Conservation (phyloP, 2,797 vertebrate genomes). For the Muscicapa comitata region DNA sequence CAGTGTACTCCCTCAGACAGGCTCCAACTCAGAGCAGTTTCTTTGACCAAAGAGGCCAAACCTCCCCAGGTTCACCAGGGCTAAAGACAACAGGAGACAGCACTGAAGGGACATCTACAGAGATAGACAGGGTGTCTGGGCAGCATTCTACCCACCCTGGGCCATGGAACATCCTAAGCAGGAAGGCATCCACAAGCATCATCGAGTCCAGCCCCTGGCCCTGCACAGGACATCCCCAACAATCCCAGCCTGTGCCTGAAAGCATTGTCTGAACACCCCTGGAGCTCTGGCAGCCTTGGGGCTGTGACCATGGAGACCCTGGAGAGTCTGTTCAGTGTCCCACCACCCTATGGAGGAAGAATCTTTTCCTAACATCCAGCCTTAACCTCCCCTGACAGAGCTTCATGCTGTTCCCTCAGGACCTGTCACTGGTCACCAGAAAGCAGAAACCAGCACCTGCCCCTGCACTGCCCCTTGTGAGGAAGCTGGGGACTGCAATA, state of each 20-base stretch:
- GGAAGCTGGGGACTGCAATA: background rate
- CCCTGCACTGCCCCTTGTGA: background rate
- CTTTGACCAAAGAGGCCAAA: background rate
- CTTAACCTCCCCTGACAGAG: background rate
- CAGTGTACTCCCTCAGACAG: background rate
- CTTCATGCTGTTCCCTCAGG: background rate
- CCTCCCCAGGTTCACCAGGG: no score
- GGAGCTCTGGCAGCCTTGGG: background rate
- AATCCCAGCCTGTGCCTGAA: background rate
- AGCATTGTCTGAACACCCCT: background rate
- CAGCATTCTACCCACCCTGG: background rate
- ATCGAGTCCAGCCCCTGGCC: background rate
- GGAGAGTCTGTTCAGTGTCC: background rate
- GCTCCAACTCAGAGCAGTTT: background rate
- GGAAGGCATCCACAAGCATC: background rate
- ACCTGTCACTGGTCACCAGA: background rate
- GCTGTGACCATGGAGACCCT: background rate
- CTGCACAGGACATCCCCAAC: background rate
- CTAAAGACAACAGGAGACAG: background rate
- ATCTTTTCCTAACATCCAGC: background rate
- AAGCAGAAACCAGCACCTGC: background rate
- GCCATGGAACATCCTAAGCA: background rate
- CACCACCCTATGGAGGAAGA: background rate
- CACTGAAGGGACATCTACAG: background rate
- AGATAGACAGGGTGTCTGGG: background rate